These are phyloP conservation scores for Phyllotis vaccarum DNA, from an alignment of 2,797 vertebrate genomes.

Conservation along the genomic window DNA sequence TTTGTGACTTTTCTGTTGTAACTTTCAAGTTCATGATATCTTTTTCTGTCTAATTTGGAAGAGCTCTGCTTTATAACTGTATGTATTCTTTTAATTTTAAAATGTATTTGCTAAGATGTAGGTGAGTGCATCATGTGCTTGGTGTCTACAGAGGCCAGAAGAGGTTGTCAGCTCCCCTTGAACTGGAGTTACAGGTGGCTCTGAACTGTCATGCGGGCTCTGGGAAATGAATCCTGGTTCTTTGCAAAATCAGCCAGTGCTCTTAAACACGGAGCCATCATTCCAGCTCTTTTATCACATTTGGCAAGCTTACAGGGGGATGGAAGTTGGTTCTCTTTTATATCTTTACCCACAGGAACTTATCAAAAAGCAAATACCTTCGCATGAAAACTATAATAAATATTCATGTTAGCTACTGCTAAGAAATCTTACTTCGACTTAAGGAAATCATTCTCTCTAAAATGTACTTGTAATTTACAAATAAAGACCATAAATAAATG, in stretches of 20 bases:
- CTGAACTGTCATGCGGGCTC: neutral
- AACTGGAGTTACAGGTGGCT: neutral
- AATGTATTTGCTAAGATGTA: neutral
- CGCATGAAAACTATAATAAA: conserved; percentile 49
- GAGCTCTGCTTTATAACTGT: conserved; percentile 72
- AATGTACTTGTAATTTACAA: conserved; percentile 8
- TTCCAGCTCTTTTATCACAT: neutral
- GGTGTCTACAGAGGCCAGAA: neutral
- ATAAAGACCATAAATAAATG: conserved; percentile 5
- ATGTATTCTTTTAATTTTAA: conserved; percentile 44
- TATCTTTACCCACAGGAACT: conserved; percentile 45
- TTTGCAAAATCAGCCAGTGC: neutral
- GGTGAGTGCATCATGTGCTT: neutral
- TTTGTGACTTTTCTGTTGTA: conserved; percentile 69
- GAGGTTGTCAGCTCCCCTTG: neutral
- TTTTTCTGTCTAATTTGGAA: conserved; percentile 62
- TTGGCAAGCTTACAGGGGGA: conserved; percentile 42
- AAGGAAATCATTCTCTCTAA: conserved; percentile 47
- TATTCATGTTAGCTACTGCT: conserved; percentile 61
- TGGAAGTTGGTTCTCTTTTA: conserved; percentile 62
- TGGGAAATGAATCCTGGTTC: neutral
- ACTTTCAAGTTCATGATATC: conserved; percentile 62
- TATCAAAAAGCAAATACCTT: conserved; percentile 53
- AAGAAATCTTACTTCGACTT: neutral
- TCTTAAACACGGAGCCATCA: neutral